Evolutionary conservation across 1,140 invertebrate species (phyloP), one percentile per base, ranked within the genome.

Genomic region (Apocrypta bakeri): DNA sequence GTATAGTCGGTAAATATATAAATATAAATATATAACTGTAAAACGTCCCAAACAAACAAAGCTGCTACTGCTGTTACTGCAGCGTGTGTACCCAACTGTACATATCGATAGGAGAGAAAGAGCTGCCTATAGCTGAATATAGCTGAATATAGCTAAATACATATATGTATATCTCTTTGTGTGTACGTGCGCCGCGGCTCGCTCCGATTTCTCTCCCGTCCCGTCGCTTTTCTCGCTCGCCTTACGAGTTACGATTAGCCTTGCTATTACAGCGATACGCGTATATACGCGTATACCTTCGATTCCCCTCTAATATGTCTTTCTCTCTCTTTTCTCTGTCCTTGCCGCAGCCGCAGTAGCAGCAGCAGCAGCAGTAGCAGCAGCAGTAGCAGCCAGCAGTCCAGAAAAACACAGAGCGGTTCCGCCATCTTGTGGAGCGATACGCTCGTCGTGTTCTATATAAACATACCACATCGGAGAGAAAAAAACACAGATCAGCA

Each of bases 361-460:
- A 25, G n/a, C n/a, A 64, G 61, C n/a, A n/a, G n/a, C n/a, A n/a
- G n/a, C n/a, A 61, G 56, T 9, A 66, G 63, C 21, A 29, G 63
- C 2, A 61, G 56, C 33, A 66, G 63, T 6, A 29, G 63, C 2
- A 29, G 25, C 24, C 25, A 25, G 3, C 48, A 56, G 48, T 56
- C 48, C 48, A 29, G 27, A 71, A 37, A 40, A 69, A 29, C 29
- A 79, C 56, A 4, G 24, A 75, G 33, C 79, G 72, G 61, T n/a
- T 27, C 48, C 48, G 73, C 73, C 73, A 75, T 75, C 73, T 75
- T 75, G 48, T 56, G 17, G 71, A 79, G 48, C 42, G 37, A 79
- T 77, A 27, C 33, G 24, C 77, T 79, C 29, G 64, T 56, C 42
- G 61, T 79, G 64, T 69, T 68, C 3, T 68, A 27, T 68, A 68